phyloP scores from a whole-genome alignment of 92 coral and sea anemone species.

The Porites evermanni region DNA sequence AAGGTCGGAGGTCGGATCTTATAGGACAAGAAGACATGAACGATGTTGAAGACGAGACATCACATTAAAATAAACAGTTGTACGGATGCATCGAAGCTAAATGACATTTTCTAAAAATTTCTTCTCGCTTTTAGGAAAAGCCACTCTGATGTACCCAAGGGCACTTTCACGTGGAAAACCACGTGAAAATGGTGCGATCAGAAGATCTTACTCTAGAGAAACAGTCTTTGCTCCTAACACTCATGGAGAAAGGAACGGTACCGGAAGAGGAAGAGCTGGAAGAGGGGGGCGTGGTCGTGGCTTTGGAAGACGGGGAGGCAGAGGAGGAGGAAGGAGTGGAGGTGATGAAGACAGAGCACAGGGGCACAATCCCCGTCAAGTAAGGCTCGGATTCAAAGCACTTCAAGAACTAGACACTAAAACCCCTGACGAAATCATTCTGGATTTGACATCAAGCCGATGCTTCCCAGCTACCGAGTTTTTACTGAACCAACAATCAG shows the following conservation, averaged over 20 bases:
- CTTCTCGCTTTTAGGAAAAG: background rate
- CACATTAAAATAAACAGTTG: background rate
- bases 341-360: constrained; percentile 23
- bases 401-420: constrained; percentile 61
- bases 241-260: background rate
- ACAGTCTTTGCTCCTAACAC: background rate
- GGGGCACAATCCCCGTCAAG: constrained; percentile 29
- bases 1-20: background rate
- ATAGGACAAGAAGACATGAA: background rate
- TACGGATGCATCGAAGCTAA: too few relatives aligned
- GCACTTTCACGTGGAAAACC: background rate
- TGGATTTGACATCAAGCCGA: constrained; percentile 79
- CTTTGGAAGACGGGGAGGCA: constrained; percentile 8
- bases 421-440: constrained; percentile 78
- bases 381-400: constrained; percentile 75
- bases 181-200: background rate
- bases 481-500: constrained; percentile 36
- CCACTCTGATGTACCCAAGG: background rate
- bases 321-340: constrained; percentile 41
- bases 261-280: background rate
- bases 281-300: constrained; percentile 17
- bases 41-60: background rate
- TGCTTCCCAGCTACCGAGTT: constrained; percentile 75
- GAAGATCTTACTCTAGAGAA: background rate
- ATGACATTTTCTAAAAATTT: background rate